Percentiles rank a stretch among this genome's conserved stretches.
phyloP scores from a whole-genome alignment of 2,113 vertebrate species.

The Odontesthes bonariensis region DNA sequence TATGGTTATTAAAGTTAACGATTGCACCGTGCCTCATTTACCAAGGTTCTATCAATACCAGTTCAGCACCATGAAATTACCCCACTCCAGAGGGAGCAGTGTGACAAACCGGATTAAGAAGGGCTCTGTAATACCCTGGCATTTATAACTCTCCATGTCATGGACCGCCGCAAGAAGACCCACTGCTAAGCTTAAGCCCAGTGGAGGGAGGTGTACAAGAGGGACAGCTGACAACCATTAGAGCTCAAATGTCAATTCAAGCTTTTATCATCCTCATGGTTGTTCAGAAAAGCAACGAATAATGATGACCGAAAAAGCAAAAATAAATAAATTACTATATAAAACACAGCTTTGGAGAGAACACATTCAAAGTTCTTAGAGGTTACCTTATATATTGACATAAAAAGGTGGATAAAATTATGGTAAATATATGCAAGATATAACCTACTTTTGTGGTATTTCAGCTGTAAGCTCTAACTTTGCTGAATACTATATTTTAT shows the following conservation, averaged over 20 bases:
- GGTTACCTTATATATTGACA: constrained; percentile 54
- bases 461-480: constrained; percentile 65
- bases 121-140: constrained; percentile 71
- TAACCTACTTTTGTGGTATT: constrained; percentile 76
- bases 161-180: constrained; percentile 51
- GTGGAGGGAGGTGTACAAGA: constrained; percentile 6
- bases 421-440: constrained; percentile 78
- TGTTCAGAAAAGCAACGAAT: constrained; percentile 40
- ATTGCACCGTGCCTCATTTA: constrained; percentile 81
- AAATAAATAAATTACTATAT: background rate
- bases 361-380: constrained; percentile 60
- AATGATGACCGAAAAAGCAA: constrained; percentile 37
- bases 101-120: constrained; percentile 82
- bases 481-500: constrained; percentile 47
- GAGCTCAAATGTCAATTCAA: constrained; percentile 69
- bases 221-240: constrained; percentile 51
- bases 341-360: constrained; percentile 35
- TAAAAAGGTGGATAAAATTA: constrained; percentile 53
- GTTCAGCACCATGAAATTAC: constrained; percentile 84
- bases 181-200: constrained; percentile 48
- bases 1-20: constrained; percentile 83
- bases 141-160: constrained; percentile 76
- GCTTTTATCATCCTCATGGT: constrained; percentile 57
- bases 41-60: constrained; percentile 81
- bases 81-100: constrained; percentile 74